Conservation (phyloP, 2,888 invertebrate genomes). For the Drosophila cyrtoloma region DNA sequence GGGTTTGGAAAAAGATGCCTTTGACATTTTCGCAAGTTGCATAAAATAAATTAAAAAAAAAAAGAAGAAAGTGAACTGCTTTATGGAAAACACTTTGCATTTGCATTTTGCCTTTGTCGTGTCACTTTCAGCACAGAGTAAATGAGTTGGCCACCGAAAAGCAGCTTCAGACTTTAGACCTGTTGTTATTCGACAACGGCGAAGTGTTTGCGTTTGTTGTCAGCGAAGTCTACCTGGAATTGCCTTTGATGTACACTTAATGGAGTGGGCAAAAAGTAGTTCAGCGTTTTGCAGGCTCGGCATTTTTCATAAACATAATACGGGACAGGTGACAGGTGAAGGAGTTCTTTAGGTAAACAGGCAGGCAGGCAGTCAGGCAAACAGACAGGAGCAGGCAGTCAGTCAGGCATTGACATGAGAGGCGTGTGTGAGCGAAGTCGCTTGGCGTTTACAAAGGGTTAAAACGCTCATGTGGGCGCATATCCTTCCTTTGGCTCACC, state of each 20-base stretch:
- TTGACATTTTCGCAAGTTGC: conserved; percentile 75
- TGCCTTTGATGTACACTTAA: conserved; percentile 71
- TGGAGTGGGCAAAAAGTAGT: conserved; percentile 42
- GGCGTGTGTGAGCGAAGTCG: conserved; percentile 16
- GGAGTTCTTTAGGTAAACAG: conserved; percentile 28
- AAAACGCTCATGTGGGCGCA: conserved; percentile 51
- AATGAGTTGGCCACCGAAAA: conserved; percentile 50
- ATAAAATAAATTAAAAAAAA: conserved; percentile 77
- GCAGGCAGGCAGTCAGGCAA: neutral
- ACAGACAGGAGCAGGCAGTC: neutral
- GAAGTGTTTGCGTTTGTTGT: conserved; percentile 46
- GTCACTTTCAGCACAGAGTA: conserved; percentile 49
- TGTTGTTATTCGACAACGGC: conserved; percentile 14
- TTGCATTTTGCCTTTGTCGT: conserved; percentile 62
- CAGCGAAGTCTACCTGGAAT: conserved; percentile 53
- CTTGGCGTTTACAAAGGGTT: conserved; percentile 68
- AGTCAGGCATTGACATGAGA: conserved; percentile 52
- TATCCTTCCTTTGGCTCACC: conserved; percentile 41
- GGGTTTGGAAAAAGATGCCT: conserved; percentile 41
- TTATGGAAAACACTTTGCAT: conserved; percentile 68
- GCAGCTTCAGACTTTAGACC: conserved; percentile 23
- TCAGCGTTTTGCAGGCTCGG: conserved; percentile 38
- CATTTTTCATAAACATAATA: conserved; percentile 70
- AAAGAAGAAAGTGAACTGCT: conserved; percentile 51
- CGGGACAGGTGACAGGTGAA: conserved; percentile 61